Base-by-base conservation (phyloP, 2,888 invertebrate genomes). In the Eupithecia centaureata region DNA sequence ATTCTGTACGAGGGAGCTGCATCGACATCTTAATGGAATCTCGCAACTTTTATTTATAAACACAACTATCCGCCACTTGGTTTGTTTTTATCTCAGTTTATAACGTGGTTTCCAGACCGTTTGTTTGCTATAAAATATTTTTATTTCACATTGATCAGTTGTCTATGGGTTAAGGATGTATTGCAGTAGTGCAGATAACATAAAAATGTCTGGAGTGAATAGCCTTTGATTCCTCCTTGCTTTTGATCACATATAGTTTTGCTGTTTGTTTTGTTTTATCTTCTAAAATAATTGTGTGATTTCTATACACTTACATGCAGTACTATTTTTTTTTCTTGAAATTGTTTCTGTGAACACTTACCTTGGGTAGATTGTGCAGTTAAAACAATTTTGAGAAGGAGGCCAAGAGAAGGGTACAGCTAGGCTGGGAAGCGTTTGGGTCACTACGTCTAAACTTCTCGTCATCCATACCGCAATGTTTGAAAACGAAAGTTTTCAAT, bases 121-220 rank as follows among this genome's bases (percentile, higher is more conserved):
- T 64, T 58, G 42, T 56, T 61, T 13, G 65, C 63, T 33, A 67
- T 71, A 69, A 71, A 66, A 63, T 71, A 69, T 68, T 71, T 65
- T 33, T 65, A 68, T 51, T 42, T 57, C n/a, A 63, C 59, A 68
- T 67, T 52, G 60, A 47, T 28, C 18, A 32, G 32, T 57, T 57
- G 32, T 32, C 57, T 22, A 32, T 32, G 32, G 32, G 28, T 28
- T 30, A 56, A n/a, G 52, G 52, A 28, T 28, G 54, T 56, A 18
- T 56, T 18, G 54, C 54, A 4, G 8, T 28, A 56, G 54, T 30
- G 54, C 27, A 47, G 22, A n/a, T 28, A 56, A 13, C 15, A n/a
- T 56, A 30, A 56, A 56, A 30, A 8, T 56, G n/a, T 28, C 30
- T 56, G 54, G 4, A 30, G 30, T 56, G 52, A 52, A 52, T 56